Base-by-base conservation (phyloP, 92 coral and sea anemone genomes). In the Porites rus region DNA sequence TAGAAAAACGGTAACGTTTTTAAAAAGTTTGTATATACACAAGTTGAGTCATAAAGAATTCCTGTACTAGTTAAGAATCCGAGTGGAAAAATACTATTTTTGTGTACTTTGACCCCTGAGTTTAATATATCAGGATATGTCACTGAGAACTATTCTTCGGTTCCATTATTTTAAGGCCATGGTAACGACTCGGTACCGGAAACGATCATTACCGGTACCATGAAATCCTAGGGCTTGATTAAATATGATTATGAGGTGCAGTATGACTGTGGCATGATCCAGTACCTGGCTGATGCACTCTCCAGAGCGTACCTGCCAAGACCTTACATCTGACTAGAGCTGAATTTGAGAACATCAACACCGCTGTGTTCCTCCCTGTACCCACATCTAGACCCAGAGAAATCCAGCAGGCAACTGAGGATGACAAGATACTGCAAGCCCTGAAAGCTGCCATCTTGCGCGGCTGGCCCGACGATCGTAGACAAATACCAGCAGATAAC, bases 391-490 rank as follows among this genome's bases (percentile, higher is more conserved):
- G 78, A 68, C 31, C 87, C 8, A 19, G 21, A 67, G 85, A 81
- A 12, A 75, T 91, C 73, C 21, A 75, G 51, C 76, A 43, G 64
- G 85, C 51, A 66, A 91, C 93, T 1, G 77, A 76, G 20, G 38
- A 66, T 0, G 91, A 87, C 72, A 82, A 78, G 46, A 17, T 74
- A 17, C 86, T 88, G 56, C 93, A 90, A 64, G 83, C 76, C 56
- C 75, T 86, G 51, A 90, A 80, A 59, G 51, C 58, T 50, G 56
- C 71, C 19, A 86, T 86, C 31, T 65, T 86, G n/a, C 69, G 75
- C 51, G 90, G 90, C 59, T 90, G 88, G 93, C 93, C 93, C 25
- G 68, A 80, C 19, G 87, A 90, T 61, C 72, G 64, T 79, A 51
- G 73, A 21, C 64, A 28, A 1, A 54, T 86, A 38, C 93, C 93